phyloP scores from a whole-genome alignment of 2,888 invertebrate genomes.

The Pyrrhia umbra region DNA sequence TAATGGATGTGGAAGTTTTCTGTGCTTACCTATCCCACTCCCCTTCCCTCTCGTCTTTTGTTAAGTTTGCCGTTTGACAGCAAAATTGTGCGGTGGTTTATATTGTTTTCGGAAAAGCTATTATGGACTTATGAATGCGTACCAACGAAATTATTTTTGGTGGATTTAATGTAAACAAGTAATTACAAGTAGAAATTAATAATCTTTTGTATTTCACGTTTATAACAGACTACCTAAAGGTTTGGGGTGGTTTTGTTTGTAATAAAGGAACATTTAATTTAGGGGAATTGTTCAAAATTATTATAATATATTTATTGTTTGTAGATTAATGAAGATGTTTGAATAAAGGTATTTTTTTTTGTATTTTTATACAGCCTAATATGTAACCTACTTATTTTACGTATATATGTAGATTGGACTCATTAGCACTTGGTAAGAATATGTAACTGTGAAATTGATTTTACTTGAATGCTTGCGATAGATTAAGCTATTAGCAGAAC shows the following conservation, averaged over 20 bases:
- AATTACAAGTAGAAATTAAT: conserved; percentile 56
- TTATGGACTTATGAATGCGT: conserved; percentile 49
- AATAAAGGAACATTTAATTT: conserved; percentile 2
- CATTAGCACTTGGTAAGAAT: background rate
- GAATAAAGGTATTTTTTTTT: background rate
- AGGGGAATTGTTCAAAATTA: background rate
- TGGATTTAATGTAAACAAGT: conserved; percentile 60
- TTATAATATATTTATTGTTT: background rate
- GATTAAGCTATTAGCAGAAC: conserved; percentile 1
- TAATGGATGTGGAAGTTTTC: conserved; percentile 54
- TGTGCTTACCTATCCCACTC: conserved; percentile 4
- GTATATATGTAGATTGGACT: background rate
- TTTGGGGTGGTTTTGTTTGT: conserved; percentile 24
- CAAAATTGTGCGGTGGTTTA: conserved; percentile 54
- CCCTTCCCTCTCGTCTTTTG: conserved; percentile 37
- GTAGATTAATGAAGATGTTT: background rate
- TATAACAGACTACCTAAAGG: conserved; percentile 13
- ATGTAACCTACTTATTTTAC: background rate
- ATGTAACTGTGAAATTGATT: background rate
- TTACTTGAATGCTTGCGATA: background rate
- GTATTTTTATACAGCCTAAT: no score
- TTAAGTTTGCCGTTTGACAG: conserved; percentile 53
- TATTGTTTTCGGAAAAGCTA: conserved; percentile 61
- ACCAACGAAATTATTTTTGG: conserved; percentile 51
- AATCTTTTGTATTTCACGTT: conserved; percentile 47